Conservation (phyloP, 2,888 invertebrate genomes). For the Phaedon cochleariae region DNA sequence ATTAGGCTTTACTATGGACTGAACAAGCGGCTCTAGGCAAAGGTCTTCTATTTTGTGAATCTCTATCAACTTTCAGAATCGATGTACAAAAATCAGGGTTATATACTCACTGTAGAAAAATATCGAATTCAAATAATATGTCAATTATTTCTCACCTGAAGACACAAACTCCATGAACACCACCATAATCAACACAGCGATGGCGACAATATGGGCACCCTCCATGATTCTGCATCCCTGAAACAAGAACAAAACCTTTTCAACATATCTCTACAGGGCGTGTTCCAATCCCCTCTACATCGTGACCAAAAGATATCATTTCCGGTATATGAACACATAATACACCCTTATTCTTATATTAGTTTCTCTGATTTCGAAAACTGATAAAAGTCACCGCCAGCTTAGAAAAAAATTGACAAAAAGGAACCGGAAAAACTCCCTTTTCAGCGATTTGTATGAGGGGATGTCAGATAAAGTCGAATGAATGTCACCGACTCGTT, state of each 20-base stretch:
- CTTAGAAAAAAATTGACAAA: background rate
- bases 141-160: constrained; percentile 42
- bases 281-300: background rate
- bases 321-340: background rate
- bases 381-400: background rate
- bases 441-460: constrained; percentile 39
- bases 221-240: constrained; percentile 59
- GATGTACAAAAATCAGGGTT: no score
- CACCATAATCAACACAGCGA: constrained; percentile 36
- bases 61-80: no score
- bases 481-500: constrained; percentile 19
- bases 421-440: constrained; percentile 28
- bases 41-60: no score
- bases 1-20: no score
- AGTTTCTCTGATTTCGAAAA: background rate
- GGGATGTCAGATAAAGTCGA: constrained; percentile 41
- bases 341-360: background rate
- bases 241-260: constrained; percentile 45
- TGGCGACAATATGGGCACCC: constrained; percentile 40
- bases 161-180: constrained; percentile 31
- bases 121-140: no score
- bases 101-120: no score
- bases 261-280: background rate
- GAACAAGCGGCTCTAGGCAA: no score
- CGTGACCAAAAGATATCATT: background rate